phyloP scores from a whole-genome alignment of 2,888 invertebrate species.

The Leptinotarsa haldemani region DNA sequence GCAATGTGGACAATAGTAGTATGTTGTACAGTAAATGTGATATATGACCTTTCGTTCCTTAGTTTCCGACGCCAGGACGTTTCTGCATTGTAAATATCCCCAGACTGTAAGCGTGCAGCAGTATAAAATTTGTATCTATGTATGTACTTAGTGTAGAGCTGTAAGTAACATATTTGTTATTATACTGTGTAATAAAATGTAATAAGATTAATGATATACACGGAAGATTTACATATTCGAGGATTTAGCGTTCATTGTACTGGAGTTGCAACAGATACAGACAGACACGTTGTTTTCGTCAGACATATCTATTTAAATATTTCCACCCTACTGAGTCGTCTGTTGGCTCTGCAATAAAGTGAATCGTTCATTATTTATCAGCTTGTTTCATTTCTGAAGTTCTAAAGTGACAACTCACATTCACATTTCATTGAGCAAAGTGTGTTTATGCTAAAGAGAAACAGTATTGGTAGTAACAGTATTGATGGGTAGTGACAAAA shows the following conservation, averaged over 20 bases:
- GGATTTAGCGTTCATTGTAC: conserved; percentile 54
- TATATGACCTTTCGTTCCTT: conserved; percentile 65
- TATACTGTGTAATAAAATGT: conserved; percentile 62
- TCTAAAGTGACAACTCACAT: not conserved
- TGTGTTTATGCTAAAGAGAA: not conserved
- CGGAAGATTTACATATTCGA: conserved; percentile 50
- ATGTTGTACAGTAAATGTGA: conserved; percentile 65
- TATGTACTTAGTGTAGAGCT: conserved; percentile 64
- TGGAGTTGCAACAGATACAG: conserved; percentile 31
- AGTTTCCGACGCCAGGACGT: conserved; percentile 52
- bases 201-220: conserved; percentile 49
- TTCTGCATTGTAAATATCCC: conserved; percentile 40
- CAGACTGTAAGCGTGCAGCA: conserved; percentile 57
- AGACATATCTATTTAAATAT: conserved; percentile 58
- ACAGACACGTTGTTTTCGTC: conserved; percentile 44
- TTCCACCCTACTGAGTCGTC: conserved; percentile 60
- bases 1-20: conserved; percentile 61
- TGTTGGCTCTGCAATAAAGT: conserved; percentile 67
- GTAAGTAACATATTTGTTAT: conserved; percentile 65
- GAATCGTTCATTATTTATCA: conserved; percentile 65
- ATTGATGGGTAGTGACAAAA: no score
- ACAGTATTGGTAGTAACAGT: no score
- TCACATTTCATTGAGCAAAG: not conserved
- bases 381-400: conserved; percentile 24
- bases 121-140: conserved; percentile 66